Base-by-base conservation (phyloP, 2,888 invertebrate species). In the Koerneria pararmatus region DNA sequence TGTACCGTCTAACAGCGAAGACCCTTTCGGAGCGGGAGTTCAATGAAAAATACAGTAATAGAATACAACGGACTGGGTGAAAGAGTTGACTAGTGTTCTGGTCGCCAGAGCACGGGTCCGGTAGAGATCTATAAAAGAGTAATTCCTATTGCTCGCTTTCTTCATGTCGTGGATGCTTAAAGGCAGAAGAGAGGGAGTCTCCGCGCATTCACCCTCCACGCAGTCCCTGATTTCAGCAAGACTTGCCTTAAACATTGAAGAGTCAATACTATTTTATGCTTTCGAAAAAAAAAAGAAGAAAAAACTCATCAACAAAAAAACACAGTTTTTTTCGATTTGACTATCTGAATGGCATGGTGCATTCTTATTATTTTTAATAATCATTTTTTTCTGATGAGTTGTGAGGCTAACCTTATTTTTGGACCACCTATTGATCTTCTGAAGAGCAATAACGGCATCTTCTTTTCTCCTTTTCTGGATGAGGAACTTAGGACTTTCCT, bases 401-500 rank as follows among this genome's bases (percentile, higher is more conserved):
- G 37, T 64, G 34, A 37, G 8, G n/a, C 31, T 34, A 59, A 69
- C 71, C 65, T 69, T 62, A 54, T 67, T 64, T n/a, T 56, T 19
- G 1, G 49, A 27, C 8, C 51, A 74, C 31, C 71, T 69, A 53
- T 76, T 76, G 22, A 76, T 69, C 46, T 70, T 72, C 6, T 58
- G 66, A 31, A 74, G 66, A 19, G 74, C 69, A 22, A 61, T 60
- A 11, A 76, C 65, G 5, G 74, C 74, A 31, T 66, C 65, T 15
- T 72, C 66, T 15, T 62, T n/a, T 29, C 69, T 66, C 57, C 70
- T 49, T 34, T 72, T 67, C 51, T 76, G 74, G 8, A 76, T 69
- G 8, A 74, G 57, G 59, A 73, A 76, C 59, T 74, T 76, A 0
- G 74, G 72, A 48, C 73, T 73, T 60, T 76, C 76, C 0, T 73